Evolutionary conservation across 2,888 invertebrate genomes (phyloP), one percentile per base, ranked within the genome.

Genomic region (Heteromyza rotundicornis): DNA sequence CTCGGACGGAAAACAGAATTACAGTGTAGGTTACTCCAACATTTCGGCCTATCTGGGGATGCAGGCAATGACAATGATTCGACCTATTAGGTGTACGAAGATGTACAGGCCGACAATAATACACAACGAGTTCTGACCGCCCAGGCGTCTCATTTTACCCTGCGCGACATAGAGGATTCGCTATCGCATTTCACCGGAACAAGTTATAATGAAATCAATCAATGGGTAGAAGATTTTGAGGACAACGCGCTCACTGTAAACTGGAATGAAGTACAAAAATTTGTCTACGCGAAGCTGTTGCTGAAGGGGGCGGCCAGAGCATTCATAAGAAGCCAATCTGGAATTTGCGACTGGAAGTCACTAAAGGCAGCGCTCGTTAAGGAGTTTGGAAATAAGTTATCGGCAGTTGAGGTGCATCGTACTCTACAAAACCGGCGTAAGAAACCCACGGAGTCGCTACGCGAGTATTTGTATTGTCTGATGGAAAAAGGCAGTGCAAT

Each of bases 401-500:
- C 56, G n/a, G 35, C 57, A 7, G 50, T 36, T 12, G 60, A 64
- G 27, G 40, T 64, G 17, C 63, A 64, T 54, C 24, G 57, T 47
- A 32, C 35, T 16, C 40, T 61, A 20, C 51, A 49, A 57, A 61
- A 51, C 35, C 61, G 62, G 7, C 57, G 57, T 2, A 64, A 64
- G 40, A 56, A 59, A 47, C 51, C 49, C 17, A 51, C 23, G 1
- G 56, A 61, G 27, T 52, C 49, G 1, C 24, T 61, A 12, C 32
- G 24, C 14, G 65, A 65, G 32, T 65, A 63, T 36, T 32, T 63
- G 1, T 63, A 65, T 49, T 23, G 22, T 7, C 27, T 63, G 3
- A 57, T 55, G 12, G 63, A 62, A 51, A 51, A 62, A 7, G 63
- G 53, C n/a, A n/a, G n/a, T n/a, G n/a, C n/a, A n/a, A n/a, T n/a